Percentiles rank a stretch among this genome's conserved stretches.
Conservation (phyloP, 2,113 vertebrate genomes). For the Marcusenius ussheri region DNA sequence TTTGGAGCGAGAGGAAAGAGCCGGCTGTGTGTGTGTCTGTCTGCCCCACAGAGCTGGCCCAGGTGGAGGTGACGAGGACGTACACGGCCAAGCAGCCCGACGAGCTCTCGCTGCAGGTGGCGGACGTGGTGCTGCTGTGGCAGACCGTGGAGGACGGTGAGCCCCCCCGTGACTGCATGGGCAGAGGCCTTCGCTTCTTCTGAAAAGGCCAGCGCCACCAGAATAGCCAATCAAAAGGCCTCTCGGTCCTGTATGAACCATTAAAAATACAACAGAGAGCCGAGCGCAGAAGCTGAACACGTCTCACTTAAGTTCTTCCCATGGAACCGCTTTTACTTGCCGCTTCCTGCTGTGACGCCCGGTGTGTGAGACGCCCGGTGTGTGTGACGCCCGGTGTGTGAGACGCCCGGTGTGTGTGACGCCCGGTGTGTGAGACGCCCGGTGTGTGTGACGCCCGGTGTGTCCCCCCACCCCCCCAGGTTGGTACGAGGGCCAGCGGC, state of each 20-base stretch:
- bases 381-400: not conserved
- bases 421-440: not conserved
- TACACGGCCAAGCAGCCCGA: constrained; percentile 90
- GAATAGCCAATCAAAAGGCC: constrained; percentile 37
- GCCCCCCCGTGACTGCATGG: not conserved
- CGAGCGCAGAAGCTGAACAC: constrained; percentile 10
- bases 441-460: not conserved
- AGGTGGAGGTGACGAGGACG: constrained; percentile 81
- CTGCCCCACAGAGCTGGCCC: constrained; percentile 61
- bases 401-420: not conserved
- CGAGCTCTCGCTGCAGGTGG: constrained; percentile 85
- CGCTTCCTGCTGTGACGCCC: not conserved
- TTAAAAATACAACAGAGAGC: constrained; percentile 39
- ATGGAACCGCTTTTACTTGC: not conserved
- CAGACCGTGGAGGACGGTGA: constrained; percentile 77
- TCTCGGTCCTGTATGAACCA: constrained; percentile 28
- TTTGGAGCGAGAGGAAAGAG: not conserved
- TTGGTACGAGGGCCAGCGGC: constrained; percentile 86
- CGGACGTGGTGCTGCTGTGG: constrained; percentile 87
- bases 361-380: not conserved
- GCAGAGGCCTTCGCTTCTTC: constrained; percentile 3
- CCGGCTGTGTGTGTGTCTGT: not conserved
- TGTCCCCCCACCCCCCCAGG: constrained; percentile 55
- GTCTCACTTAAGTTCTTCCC: not conserved
- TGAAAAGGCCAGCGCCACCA: constrained; percentile 32